Base-by-base conservation (phyloP, 92 coral and sea anemone species). In the Porites divaricata region DNA sequence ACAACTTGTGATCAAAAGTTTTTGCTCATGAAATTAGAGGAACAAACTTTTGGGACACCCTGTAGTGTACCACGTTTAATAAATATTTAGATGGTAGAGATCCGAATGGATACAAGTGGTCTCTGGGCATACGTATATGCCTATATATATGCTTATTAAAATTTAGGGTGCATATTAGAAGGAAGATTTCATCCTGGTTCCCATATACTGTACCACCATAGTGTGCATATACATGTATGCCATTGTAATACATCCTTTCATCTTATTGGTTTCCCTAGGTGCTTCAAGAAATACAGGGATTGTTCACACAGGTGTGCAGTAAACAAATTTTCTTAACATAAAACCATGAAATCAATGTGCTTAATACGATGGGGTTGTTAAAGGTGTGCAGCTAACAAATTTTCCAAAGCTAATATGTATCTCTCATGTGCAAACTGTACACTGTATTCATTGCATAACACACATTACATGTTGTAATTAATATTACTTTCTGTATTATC, bases 251-350 rank as follows among this genome's bases (percentile, higher is more conserved):
- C 59, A 72, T 72, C 77, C 61, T 48, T 11, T 35, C 2, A 72
- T 72, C 77, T 72, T 72, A 72, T 72, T 72, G 63, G 77, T 72
- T 73, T 35, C 75, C 75, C 75, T 53, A 49, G 61, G 59, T 72
- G 50, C 62, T 48, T 72, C 63, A 72, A 72, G 77, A 72, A 72
- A 72, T 48, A 72, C 50, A 72, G 77, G 77, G 25, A 72, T 72
- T 72, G 62, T 72, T 72, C 61, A 72, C 62, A 72, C 77, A 49
- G 77, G 62, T 72, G 77, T 59, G 14, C 62, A 72, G 62, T 72
- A 72, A 72, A 72, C 19, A 16, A 72, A 48, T 72, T 72, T 41
- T 28, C 62, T 48, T 71, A 72, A 72, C 24, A 72, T 49, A 73
- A 72, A 72, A 73, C 62, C 77, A 73, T 35, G 41, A 35, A 35